Evolutionary conservation across 2,113 vertebrate genomes (phyloP), one percentile per base, ranked within the genome.

Genomic region (Pituophis catenifer): DNA sequence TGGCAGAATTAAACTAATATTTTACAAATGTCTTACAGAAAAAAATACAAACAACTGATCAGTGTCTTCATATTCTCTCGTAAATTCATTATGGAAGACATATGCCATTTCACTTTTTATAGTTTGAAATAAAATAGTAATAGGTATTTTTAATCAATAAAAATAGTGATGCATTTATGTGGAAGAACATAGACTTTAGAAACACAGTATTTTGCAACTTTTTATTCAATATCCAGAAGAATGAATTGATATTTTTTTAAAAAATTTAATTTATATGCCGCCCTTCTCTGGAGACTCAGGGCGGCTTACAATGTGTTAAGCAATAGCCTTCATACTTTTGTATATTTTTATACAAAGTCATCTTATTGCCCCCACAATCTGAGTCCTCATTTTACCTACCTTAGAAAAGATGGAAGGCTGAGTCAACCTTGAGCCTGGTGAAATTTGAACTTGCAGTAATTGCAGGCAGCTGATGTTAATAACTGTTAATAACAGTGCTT

Each of bases 121-220:
- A 95, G 94, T 48, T 8, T 21, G 58, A 92, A 97, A 93, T 92
- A 96, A 93, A 94, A 88, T 86, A 86, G 75, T 26, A 91, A 91
- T 15, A 58, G 26, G 0, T 94, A 54, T 52, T 0, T 0, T 58
- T 91, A 57, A 93, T 92, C 90, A 62, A 8, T 91, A 6, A 9
- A 13, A 1, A 24, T 86, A 62, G 55, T 48, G 86, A 5, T 53
- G n/a, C 50, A 54, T 92, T 94, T 93, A 87, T 92, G 57, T 94
- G 91, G 57, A 92, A 53, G 62, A 15, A 11, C 62, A 48, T 95
- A 52, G 10, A 90, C 88, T 54, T 81, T 90, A 70, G 24, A 15
- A 55, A 70, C 88, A 24, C 92, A 3, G 33, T 75, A 2, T 0
- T 1, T 65, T 0, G 1, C 1, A 33, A 58, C 6, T 11, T 75